Evolutionary conservation across 2,888 invertebrate species (phyloP), one percentile per base, ranked within the genome.

Genomic region (Zygaena filipendulae): DNA sequence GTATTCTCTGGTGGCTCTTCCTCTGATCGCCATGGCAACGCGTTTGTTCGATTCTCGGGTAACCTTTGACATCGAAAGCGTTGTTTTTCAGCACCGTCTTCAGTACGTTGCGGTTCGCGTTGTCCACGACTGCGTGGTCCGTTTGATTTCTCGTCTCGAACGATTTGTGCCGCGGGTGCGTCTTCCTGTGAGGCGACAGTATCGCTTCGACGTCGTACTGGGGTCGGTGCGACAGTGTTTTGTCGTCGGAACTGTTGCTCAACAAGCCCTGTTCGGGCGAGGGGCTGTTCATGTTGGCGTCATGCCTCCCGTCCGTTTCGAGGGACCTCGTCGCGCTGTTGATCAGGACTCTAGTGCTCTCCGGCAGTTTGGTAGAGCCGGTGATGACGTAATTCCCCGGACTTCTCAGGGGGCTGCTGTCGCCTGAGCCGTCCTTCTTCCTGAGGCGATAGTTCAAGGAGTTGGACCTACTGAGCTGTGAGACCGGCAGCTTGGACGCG

Each of bases 141-240:
- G 60, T 59, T n/a, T 66, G 47, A 27, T 60, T 70, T 42, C 69
- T 61, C 11, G 66, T 71, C 19, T 84, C 84, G 23, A 82, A 68
- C 2, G 82, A 81, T 40, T 80, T 79, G 55, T 84, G 81, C 21
- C 84, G 56, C 5, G 69, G 42, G 48, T 85, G 84, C n/a, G 72
- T 59, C 36, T 81, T 79, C 39, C 80, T 80, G 35, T 66, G 77
- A 30, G 64, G 81, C 40, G 60, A 77, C n/a, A 64, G 30, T 3
- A 70, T 59, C 0, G 60, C 49, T 3, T 68, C 58, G 0, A 80
- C 63, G 38, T 80, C 71, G 19, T 68, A 64, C 1, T 50, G 62
- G 1, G 70, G 72, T 21, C 64, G 46, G 16, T 74, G 71, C 0
- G 79, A 75, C 3, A 79, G 43, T 2, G 79, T 79, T 54, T 70